Evolutionary conservation across 2,113 vertebrate genomes (phyloP), one percentile per base, ranked within the genome.

Genomic region (Grallaria varia): DNA sequence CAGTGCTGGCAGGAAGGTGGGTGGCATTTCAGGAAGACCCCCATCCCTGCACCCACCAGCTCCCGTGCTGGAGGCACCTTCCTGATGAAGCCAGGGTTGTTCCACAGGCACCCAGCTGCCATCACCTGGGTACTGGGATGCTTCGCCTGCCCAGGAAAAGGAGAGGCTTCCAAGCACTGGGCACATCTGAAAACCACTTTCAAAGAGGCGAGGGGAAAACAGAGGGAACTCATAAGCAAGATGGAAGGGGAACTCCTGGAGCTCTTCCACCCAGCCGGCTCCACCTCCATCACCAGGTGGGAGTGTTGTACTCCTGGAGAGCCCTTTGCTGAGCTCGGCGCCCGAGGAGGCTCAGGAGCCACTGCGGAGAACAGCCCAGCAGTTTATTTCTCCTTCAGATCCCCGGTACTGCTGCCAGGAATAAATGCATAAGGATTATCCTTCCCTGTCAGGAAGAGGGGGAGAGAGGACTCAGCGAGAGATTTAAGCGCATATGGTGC

Each of bases 231-330:
- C 19, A 30, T 50, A 73, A 80, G 13, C 23, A 2, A 40, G 27
- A 35, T 25, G 63, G 27, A 86, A 87, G 27, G 56, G 40, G 49
- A 87, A 84, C n/a, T 9, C 68, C 76, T 67, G 45, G 56, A 96
- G 72, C 88, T 86, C 24, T 39, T 85, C 20, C 56, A 56, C 20
- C 52, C 68, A 2, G n/a, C 30, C 13, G 1, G 93, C 95, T 89
- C 37, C 92, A 88, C 88, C 96, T 96, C 90, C 92, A 96, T 93
- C 96, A 97, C 95, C 90, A 97, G 96, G 96, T 96, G 96, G 94
- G 96, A 96, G 96, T 94, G 96, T 95, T 96, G 96, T 95, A 31
- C 96, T 97, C 93, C 95, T 20, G 9, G 68, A 94, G 86, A 96
- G 92, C 76, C 91, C 84, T 33, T 3, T 0, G 22, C 80, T 13